Evolutionary conservation across 2,888 invertebrate genomes (phyloP).

Genomic region (Drosophila yooni): DNA sequence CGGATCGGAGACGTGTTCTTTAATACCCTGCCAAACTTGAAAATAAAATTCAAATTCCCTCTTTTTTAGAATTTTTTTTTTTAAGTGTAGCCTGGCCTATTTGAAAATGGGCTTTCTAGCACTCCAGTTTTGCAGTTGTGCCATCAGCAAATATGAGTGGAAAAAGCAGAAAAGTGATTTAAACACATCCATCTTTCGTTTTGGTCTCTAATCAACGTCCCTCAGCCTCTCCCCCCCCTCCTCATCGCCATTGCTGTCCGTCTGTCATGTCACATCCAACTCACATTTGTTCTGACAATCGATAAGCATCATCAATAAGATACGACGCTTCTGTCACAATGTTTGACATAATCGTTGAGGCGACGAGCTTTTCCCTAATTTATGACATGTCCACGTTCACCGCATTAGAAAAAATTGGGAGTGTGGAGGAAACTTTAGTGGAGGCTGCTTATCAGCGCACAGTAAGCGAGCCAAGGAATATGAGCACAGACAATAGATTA

Average conservation of each 20-base stretch:
- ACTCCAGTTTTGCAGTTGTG: slow-evolving; percentile 36
- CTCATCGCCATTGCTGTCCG: neutral
- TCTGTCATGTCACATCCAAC: slow-evolving; percentile 52
- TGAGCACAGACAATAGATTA: slow-evolving; percentile 51
- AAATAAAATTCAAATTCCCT: neutral
- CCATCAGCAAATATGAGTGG: slow-evolving; percentile 31
- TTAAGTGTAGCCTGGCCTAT: slow-evolving; percentile 35
- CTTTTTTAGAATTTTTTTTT: neutral
- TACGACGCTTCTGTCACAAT: slow-evolving; percentile 58
- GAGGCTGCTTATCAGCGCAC: slow-evolving; percentile 60
- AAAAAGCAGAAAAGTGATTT: slow-evolving; percentile 32
- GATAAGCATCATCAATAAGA: slow-evolving; percentile 69
- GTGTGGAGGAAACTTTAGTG: slow-evolving; percentile 7
- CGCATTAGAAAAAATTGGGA: slow-evolving; percentile 41
- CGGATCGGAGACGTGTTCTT: neutral
- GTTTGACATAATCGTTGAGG: slow-evolving; percentile 73
- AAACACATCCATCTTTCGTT: slow-evolving; percentile 27
- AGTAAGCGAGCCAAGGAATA: slow-evolving; percentile 65
- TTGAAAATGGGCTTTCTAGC: slow-evolving; percentile 52
- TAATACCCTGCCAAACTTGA: neutral
- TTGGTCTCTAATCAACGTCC: slow-evolving; percentile 53
- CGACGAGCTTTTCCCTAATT: slow-evolving; percentile 65
- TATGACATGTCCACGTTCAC: slow-evolving; percentile 72
- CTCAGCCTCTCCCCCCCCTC: neutral
- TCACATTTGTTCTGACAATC: slow-evolving; percentile 40